Base-by-base conservation (phyloP, 1,140 invertebrate species). In the Liolophura sinensis region DNA sequence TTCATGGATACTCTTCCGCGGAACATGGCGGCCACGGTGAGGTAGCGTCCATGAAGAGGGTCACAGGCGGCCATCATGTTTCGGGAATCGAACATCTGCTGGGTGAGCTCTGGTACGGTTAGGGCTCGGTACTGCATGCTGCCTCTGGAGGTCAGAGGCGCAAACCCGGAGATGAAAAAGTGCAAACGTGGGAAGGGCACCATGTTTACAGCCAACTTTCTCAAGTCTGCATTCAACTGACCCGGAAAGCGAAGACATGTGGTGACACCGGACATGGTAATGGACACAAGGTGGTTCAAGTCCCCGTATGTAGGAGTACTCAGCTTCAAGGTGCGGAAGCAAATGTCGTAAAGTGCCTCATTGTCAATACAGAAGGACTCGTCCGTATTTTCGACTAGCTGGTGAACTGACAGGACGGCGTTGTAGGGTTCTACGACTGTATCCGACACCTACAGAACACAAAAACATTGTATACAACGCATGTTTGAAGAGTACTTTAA, bases 311-410 rank as follows among this genome's bases (percentile, higher is more conserved):
- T 85, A 18, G 92, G 82, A 77, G 60, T 48, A 67, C 64, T 31
- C 56, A 66, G 49, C 50, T 73, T 18, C 89, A 93, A 59, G 73
- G 93, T 96, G 15, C 93, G 89, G 88, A 94, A 95, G 85, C 94
- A 95, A 73, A 95, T 95, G 82, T 95, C 93, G 78, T 95, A 95
- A 18, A 96, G 87, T 56, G 93, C 93, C 84, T 95, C 93, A 81
- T 88, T 87, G 74, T 88, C 81, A 57, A 80, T 87, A 67, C 86
- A 87, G 70, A 79, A 88, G 24, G 86, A 82, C 72, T 91, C 88
- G 40, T 86, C 91, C 0, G 89, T 60, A 46, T 90, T 90, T 74
- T 92, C 90, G 1, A 92, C 89, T 60, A 92, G 76, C 71, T 91
- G 89, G 64, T 91, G 89, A 47, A 92, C 87, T 12, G 89, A 89